Evolutionary conservation across 2,113 vertebrate species (phyloP), one percentile per base, ranked within the genome.

Genomic region (Gasterosteus aculeatus): DNA sequence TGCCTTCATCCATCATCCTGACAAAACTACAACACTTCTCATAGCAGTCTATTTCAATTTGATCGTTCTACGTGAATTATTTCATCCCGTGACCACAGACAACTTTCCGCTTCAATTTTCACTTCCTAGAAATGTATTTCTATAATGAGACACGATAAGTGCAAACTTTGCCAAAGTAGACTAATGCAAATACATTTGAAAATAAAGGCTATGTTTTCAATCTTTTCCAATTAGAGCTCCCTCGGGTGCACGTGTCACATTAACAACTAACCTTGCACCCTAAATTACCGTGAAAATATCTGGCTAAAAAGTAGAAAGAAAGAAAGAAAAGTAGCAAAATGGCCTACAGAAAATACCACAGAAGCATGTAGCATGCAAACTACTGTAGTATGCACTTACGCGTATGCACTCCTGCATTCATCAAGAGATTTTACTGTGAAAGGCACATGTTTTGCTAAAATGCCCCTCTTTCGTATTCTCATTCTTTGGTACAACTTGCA

Each of bases 401-500:
- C 35, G 35, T 38, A 38, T 38, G 35, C 35, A 31, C 11, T 39
- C 39, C 16, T 57, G 22, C n/a, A 7, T 59, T 73, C 42, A 78
- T 64, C 47, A 19, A 6, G 11, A 54, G 62, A 61, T 41, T 76
- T 80, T 69, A 68, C 14, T 66, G 41, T 80, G 29, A 69, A 72
- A 79, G 22, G 49, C 26, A 75, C 72, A 54, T 19, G 58, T 75
- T 41, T 65, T 69, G 47, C 44, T 44, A 65, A 68, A 81, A 77
- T 65, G 38, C 4, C 29, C 2, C 61, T 56, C 29, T 44, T 18
- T 35, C 10, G 42, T 42, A 8, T 4, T 53, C 35, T 35, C 26
- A 1, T 38, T 57, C 60, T 83, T 29, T 72, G 69, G 75, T 87
- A 81, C 82, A 89, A 80, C 82, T 87, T 88, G 87, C 75, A 87